Percentiles rank a stretch among this genome's conserved stretches.
These are phyloP conservation scores for Capromys pilorides DNA, from an alignment of 2,797 vertebrate species.

Conservation along the genomic window DNA sequence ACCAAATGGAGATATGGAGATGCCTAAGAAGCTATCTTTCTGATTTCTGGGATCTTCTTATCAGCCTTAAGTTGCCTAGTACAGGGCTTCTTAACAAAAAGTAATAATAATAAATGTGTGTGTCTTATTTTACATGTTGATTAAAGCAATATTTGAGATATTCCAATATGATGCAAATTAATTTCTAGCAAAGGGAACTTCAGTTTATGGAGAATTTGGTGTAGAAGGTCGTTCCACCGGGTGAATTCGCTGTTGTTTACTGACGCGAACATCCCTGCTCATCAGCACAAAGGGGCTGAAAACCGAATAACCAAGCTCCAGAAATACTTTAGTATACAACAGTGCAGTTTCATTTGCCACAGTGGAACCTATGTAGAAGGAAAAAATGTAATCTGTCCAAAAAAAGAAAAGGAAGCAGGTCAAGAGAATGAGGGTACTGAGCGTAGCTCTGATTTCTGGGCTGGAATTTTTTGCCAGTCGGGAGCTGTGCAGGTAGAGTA, in stretches of 20 bases:
- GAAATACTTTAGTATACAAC: background rate
- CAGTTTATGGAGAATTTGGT: background rate
- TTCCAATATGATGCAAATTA: too few relatives aligned
- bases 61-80: background rate
- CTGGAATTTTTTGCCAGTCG: background rate
- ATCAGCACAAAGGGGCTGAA: background rate
- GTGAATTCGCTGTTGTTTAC: background rate
- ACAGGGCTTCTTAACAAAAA: background rate
- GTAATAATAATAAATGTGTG: too few relatives aligned
- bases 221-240: rapidly evolving
- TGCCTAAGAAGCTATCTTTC: background rate
- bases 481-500: background rate
- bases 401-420: background rate
- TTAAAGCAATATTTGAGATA: too few relatives aligned
- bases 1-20: too few relatives aligned
- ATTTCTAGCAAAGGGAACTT: too few relatives aligned
- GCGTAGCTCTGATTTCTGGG: background rate
- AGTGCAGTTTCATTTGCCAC: background rate
- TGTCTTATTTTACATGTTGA: too few relatives aligned
- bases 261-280: background rate
- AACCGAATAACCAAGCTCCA: background rate
- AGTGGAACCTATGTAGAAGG: background rate
- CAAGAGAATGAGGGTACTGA: background rate
- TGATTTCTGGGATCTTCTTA: background rate
- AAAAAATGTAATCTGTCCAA: background rate